Evolutionary conservation across 2,797 vertebrate species (phyloP).

Genomic region (Numenius phaeopus): DNA sequence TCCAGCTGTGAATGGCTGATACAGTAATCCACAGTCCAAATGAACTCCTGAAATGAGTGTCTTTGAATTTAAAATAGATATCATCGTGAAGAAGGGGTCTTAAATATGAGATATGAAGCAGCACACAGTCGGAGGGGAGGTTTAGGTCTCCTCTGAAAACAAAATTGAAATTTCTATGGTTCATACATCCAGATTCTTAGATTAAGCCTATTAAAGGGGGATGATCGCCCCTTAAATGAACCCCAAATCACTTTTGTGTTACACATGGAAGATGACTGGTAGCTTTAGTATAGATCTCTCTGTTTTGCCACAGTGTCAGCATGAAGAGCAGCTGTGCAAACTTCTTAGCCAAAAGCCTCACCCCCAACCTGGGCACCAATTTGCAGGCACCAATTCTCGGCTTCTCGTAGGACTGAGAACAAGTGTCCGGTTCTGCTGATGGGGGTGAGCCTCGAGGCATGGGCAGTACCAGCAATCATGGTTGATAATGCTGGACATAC

Average conservation of each 20-base stretch:
- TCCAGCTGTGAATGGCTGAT: neutral
- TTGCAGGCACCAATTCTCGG: neutral
- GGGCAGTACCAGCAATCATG: fast-evolving
- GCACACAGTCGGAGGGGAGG: neutral
- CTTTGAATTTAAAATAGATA: neutral
- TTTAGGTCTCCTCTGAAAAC: neutral
- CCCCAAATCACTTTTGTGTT: neutral
- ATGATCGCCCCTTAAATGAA: neutral
- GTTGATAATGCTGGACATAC: neutral
- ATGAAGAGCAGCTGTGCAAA: neutral
- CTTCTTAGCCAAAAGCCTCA: neutral
- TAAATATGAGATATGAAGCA: fast-evolving
- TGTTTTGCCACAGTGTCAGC: neutral
- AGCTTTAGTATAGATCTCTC: neutral
- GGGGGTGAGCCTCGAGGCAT: neutral
- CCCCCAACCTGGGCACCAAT: neutral
- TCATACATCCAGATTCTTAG: neutral
- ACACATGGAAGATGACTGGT: neutral
- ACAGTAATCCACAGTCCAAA: neutral
- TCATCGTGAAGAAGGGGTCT: neutral
- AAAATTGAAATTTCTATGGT: neutral
- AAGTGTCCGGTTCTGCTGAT: neutral
- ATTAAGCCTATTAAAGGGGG: neutral
- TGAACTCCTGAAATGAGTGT: neutral
- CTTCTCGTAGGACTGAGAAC: neutral